A percentile compares a stretch with the other conserved stretches of the same genome.
phyloP scores from a whole-genome alignment of 2,797 vertebrate genomes.

The Balearica regulorum region DNA sequence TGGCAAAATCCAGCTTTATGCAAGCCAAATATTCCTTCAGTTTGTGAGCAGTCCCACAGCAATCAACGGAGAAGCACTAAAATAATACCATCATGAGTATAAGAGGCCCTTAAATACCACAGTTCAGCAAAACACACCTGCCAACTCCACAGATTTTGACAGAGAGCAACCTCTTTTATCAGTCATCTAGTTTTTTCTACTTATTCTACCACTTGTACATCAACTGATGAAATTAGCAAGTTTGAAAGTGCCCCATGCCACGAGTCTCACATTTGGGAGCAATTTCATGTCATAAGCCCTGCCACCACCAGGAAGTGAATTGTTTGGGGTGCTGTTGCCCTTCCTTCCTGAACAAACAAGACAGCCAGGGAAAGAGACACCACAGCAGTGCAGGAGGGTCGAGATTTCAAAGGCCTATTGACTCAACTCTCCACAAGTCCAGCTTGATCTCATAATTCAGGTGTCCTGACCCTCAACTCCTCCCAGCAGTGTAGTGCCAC shows the following conservation, averaged over 20 bases:
- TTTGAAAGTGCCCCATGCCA: neutral
- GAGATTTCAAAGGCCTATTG: neutral
- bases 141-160: neutral
- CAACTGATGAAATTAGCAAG: neutral
- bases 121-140: neutral
- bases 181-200: neutral
- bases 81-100: neutral
- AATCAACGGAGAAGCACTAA: constrained; percentile 26
- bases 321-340: neutral
- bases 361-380: neutral
- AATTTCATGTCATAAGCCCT: neutral
- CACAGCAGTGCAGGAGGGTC: neutral
- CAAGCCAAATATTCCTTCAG: constrained; percentile 33
- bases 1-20: constrained; percentile 20
- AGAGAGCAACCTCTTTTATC: neutral
- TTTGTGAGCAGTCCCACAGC: constrained; percentile 33
- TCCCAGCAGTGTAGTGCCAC: neutral
- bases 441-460: neutral
- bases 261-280: neutral
- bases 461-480: neutral
- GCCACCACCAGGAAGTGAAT: accelerated
- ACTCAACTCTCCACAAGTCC: neutral
- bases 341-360: neutral
- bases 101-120: neutral
- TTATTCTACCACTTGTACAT: neutral